Evolutionary conservation across 2,888 invertebrate species (phyloP).

Genomic region (Bombylius discolor): DNA sequence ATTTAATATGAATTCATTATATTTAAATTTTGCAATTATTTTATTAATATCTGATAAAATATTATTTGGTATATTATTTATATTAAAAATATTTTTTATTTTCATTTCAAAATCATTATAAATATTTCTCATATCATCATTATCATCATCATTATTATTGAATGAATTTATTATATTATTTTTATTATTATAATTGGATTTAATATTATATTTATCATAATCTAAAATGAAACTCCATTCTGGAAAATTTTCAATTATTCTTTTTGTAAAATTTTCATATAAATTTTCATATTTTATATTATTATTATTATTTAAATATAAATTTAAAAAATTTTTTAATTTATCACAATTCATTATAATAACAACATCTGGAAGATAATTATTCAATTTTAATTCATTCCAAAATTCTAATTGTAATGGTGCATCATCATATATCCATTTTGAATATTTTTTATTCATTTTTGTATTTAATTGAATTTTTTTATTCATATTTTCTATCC

Average conservation of each 20-base stretch:
- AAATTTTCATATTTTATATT: not conserved
- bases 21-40: no score
- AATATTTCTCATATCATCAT: not conserved
- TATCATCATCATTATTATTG: not conserved
- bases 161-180: no score
- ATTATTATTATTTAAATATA: no score
- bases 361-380: conserved; percentile 42
- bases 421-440: conserved; percentile 50
- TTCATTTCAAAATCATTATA: not conserved
- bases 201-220: no score
- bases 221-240: not conserved
- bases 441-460: conserved; percentile 30
- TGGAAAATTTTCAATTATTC: not conserved
- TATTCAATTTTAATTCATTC: conserved; percentile 34
- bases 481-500: no score
- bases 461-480: not conserved
- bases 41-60: no score
- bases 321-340: no score
- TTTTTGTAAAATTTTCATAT: not conserved
- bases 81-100: not conserved
- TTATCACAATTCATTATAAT: no score
- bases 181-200: no score
- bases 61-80: not conserved
- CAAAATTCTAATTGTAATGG: conserved; percentile 40
- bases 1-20: conserved; percentile 10